Percentiles rank a stretch among this genome's conserved stretches.
phyloP scores from a whole-genome alignment of 2,113 vertebrate species.

The Vulpes lagopus region DNA sequence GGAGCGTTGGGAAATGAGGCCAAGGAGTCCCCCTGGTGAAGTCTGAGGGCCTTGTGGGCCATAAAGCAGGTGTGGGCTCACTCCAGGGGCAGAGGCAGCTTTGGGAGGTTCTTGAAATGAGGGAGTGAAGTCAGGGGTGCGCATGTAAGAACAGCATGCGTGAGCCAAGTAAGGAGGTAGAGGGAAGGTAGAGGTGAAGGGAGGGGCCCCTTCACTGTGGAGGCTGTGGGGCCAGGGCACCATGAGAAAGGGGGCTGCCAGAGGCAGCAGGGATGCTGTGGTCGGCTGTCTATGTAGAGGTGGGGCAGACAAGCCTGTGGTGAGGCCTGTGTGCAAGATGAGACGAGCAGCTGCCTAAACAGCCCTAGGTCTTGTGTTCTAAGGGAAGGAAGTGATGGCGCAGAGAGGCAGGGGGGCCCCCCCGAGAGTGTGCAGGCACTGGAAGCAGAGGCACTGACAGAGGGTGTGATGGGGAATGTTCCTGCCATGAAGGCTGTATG shows the following conservation, averaged over 20 bases:
- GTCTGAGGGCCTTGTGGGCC: not conserved
- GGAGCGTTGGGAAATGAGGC: not conserved
- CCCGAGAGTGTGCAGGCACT: rapidly evolving
- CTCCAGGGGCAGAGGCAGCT: not conserved
- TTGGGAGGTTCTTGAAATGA: not conserved
- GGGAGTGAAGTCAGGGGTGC: not conserved
- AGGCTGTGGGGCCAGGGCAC: too few species aligned
- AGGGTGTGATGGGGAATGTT: not conserved
- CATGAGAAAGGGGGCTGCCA: too few species aligned
- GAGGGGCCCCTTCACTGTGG: too few species aligned
- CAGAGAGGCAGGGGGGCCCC: not conserved
- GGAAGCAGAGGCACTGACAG: not conserved
- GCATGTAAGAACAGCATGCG: not conserved
- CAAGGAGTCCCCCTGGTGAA: not conserved
- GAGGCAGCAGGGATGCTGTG: rapidly evolving
- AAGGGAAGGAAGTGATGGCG: too few species aligned
- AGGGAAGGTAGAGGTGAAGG: not conserved
- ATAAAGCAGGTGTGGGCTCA: not conserved
- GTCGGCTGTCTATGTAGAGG: not conserved
- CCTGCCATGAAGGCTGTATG: not conserved
- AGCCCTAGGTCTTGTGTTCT: not conserved
- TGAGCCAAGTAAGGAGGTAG: not conserved
- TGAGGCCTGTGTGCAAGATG: not conserved
- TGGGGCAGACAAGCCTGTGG: not conserved
- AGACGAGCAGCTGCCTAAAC: rapidly evolving